A percentile compares a stretch with the other conserved stretches of the same genome.
Evolutionary conservation across 2,797 vertebrate genomes (phyloP).

Genomic region (Smutsia temminckii): DNA sequence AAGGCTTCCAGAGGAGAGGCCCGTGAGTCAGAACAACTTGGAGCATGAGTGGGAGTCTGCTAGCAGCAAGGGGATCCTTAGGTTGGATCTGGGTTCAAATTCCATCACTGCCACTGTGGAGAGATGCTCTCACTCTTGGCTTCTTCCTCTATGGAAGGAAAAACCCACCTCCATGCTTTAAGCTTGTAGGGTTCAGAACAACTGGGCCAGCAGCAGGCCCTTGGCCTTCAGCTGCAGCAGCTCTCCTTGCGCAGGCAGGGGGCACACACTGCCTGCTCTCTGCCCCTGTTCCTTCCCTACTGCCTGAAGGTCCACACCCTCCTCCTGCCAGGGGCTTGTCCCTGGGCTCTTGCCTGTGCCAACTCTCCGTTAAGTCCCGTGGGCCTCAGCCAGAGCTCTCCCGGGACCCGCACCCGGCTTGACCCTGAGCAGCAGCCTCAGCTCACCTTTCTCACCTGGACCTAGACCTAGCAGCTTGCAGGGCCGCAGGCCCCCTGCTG

Average conservation of each 20-base stretch:
- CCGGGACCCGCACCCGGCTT: not conserved
- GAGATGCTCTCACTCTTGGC: not conserved
- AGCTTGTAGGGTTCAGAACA: not conserved
- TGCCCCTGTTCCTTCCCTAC: not conserved
- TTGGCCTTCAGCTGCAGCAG: not conserved
- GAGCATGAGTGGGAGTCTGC: not conserved
- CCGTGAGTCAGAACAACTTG: not conserved
- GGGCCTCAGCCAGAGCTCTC: not conserved
- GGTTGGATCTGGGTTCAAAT: not conserved
- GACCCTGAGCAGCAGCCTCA: not conserved
- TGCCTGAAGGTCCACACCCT: not conserved
- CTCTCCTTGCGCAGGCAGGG: not conserved
- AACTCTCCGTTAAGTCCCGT: not conserved
- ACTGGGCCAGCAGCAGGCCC: rapidly evolving
- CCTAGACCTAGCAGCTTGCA: not conserved
- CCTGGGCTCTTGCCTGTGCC: not conserved
- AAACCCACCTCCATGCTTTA: not conserved
- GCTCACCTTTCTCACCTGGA: not conserved
- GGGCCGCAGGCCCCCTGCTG: not conserved
- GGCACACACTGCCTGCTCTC: not conserved
- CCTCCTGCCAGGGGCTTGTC: not conserved
- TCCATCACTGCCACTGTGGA: not conserved
- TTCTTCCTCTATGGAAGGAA: not conserved
- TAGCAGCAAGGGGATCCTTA: not conserved
- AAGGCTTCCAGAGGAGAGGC: not conserved